Evolutionary conservation across 1,140 invertebrate species (phyloP).

Genomic region (Lordiphosa collinella): DNA sequence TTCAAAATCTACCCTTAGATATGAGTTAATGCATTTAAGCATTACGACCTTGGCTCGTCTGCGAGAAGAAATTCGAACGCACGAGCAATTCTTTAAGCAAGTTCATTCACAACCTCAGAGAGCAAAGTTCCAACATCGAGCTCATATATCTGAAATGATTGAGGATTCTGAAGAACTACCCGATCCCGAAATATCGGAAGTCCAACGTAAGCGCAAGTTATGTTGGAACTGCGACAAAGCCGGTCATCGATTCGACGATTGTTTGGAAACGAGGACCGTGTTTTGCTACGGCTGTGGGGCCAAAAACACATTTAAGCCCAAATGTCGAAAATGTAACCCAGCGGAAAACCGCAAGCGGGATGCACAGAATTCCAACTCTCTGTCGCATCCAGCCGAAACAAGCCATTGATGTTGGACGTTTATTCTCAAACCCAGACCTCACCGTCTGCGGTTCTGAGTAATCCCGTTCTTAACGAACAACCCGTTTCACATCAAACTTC

Average conservation of each 20-base stretch:
- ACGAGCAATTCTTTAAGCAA: neutral
- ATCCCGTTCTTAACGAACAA: too few species aligned
- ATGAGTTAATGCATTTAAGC: slow-evolving; percentile 1
- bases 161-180: too few species aligned
- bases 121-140: too few species aligned
- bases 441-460: too few species aligned
- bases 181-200: too few species aligned
- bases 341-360: neutral
- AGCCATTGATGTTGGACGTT: too few species aligned
- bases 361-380: neutral
- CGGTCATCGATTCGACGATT: slow-evolving; percentile 1
- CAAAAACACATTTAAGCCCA: neutral
- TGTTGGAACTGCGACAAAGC: neutral
- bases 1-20: neutral
- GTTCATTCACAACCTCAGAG: neutral
- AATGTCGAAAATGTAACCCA: neutral
- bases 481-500: too few species aligned
- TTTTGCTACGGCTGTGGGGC: neutral
- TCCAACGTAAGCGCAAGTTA: neutral
- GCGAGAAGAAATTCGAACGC: slow-evolving; percentile 1
- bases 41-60: slow-evolving; percentile 3
- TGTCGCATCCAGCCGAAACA: too few species aligned
- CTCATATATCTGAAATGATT: too few species aligned
- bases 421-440: too few species aligned
- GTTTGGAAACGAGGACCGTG: neutral